phyloP scores from a whole-genome alignment of 1,140 invertebrate genomes.

The Rhysida immarginata region DNA sequence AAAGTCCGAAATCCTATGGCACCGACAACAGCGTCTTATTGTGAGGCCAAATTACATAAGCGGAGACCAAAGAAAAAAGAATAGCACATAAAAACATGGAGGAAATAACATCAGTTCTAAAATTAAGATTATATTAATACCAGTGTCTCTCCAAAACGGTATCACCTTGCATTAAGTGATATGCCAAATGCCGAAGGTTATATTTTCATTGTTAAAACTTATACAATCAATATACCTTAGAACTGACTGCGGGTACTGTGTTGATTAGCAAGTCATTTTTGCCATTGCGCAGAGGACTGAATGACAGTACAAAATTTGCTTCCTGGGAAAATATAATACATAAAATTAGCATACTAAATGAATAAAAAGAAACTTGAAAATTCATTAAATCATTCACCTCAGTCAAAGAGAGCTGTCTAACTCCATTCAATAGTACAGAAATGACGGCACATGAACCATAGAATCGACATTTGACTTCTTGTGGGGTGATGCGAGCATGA shows the following conservation, averaged over 20 bases:
- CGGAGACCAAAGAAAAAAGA: too few species aligned
- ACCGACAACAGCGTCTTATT: too few species aligned
- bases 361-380: not conserved
- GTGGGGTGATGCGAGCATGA: constrained; percentile 5
- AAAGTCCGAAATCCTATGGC: too few species aligned
- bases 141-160: too few species aligned
- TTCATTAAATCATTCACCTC: not conserved
- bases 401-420: not conserved
- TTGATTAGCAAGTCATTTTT: constrained; percentile 2
- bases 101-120: too few species aligned
- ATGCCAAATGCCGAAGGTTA: too few species aligned
- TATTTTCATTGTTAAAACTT: too few species aligned
- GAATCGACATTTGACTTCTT: constrained; percentile 3
- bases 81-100: too few species aligned
- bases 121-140: too few species aligned
- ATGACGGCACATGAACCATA: not conserved
- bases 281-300: not conserved
- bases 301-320: constrained; percentile 4
- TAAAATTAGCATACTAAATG: not conserved
- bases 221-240: constrained; percentile 7
- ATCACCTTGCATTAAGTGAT: too few species aligned
- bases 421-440: constrained; percentile 1
- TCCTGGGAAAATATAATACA: not conserved
- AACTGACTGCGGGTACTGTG: not conserved
- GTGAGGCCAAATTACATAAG: too few species aligned